Percentiles rank a stretch among this genome's conserved stretches.
phyloP scores from a whole-genome alignment of 2,113 vertebrate species.

The Raphicerus campestris region DNA sequence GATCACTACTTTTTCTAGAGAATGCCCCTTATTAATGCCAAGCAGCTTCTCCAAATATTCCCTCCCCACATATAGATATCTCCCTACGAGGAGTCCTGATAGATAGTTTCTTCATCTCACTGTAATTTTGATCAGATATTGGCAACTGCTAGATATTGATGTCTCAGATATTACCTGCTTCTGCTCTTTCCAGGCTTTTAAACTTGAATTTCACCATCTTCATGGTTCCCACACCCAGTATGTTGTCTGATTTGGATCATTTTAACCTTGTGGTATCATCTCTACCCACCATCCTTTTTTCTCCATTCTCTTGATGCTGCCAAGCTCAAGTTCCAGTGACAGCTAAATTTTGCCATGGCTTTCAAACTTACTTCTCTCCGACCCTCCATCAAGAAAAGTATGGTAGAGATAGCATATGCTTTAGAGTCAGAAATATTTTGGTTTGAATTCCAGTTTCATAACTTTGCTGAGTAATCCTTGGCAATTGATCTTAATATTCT shows the following conservation, averaged over 20 bases:
- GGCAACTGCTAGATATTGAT: neutral
- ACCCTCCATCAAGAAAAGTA: neutral
- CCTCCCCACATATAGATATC: neutral
- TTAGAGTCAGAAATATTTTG: neutral
- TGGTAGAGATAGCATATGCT: neutral
- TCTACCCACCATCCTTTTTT: neutral
- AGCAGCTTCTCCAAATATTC: neutral
- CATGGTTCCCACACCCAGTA: neutral
- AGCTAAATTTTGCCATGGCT: neutral
- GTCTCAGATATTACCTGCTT: neutral
- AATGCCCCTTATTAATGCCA: neutral
- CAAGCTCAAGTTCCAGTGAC: neutral
- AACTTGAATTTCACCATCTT: neutral
- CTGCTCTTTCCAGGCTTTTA: neutral
- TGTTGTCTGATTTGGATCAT: neutral
- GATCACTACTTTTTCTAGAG: neutral
- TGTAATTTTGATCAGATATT: neutral
- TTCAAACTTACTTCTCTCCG: neutral
- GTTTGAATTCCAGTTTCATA: neutral
- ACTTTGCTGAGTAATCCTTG: conserved; percentile 8
- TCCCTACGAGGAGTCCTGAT: neutral
- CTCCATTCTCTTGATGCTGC: neutral
- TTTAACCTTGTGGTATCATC: neutral
- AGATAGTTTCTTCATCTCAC: neutral
- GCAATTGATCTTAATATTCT: neutral